A percentile compares a stretch with the other conserved stretches of the same genome.
phyloP scores from a whole-genome alignment of 30 jellyfish, hydroid and myxozoan species.

The Hydra vulgaris region DNA sequence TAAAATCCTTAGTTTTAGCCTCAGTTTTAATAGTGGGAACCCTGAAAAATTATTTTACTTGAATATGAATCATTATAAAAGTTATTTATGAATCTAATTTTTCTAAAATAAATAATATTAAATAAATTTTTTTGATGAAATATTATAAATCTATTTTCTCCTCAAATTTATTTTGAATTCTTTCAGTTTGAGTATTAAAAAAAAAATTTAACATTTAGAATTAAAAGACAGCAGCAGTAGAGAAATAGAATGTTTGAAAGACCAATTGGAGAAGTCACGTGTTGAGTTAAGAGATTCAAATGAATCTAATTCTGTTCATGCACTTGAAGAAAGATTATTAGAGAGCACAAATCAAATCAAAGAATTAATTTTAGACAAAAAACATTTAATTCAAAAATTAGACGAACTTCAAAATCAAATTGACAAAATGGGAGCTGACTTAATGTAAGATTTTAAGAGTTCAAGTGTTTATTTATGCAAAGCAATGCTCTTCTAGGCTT shows the following conservation, averaged over 20 bases:
- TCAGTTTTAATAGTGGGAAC: too few relatives aligned
- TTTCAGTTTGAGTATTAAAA: not conserved
- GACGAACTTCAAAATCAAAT: conserved; percentile 19
- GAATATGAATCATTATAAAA: too few relatives aligned
- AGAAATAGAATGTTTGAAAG: conserved; percentile 7
- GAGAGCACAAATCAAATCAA: conserved; percentile 12
- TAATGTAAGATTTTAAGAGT: not conserved
- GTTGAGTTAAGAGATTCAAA: not conserved
- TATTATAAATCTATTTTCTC: too few relatives aligned
- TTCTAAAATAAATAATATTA: too few relatives aligned
- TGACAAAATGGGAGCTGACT: not conserved
- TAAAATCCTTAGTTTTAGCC: too few relatives aligned
- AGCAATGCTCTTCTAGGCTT: too few relatives aligned
- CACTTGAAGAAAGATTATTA: not conserved
- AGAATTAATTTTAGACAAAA: conserved; percentile 14
- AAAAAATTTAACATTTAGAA: not conserved
- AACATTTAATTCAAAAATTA: not conserved
- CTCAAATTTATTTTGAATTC: too few relatives aligned
- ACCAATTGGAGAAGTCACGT: conserved; percentile 16
- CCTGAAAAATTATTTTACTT: too few relatives aligned
- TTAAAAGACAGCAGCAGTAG: conserved; percentile 15
- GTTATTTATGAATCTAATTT: too few relatives aligned
- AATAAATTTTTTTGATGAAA: too few relatives aligned
- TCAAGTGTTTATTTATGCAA: too few relatives aligned
- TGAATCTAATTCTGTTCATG: not conserved